Evolutionary conservation across 2,888 invertebrate species (phyloP), one percentile per base, ranked within the genome.

Genomic region (Rotaria macrura): DNA sequence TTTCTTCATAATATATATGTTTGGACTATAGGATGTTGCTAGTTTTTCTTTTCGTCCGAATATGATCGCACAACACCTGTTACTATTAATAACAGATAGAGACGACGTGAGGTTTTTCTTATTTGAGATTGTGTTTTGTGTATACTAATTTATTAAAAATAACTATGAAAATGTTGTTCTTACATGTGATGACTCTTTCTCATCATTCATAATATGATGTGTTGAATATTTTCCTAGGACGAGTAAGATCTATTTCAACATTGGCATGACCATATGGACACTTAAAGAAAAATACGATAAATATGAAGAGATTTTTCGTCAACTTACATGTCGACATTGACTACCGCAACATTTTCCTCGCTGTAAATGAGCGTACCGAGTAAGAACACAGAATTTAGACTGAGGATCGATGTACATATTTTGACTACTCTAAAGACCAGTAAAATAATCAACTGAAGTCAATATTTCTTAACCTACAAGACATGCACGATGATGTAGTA

Each of bases 321-420:
- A 17, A 88, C 88, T 85, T 87, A 89, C 89, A 88, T 89, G 89
- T 87, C 89, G 86, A 87, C 89, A 89, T 29, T 88, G 88, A 87
- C 87, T 89, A 12, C 89, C 89, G 87, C 89, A 89, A 84, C 89
- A 89, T 14, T 88, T 87, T 12, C 89, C 89, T 34, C 89, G 86
- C 34, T 88, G 55, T 85, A 89, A 65, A 87, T 89, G 89, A 43
- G 88, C 88, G 29, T 87, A 84, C 84, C 89, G 87, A 2, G 89
- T 88, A 87, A 89, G 88, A 9, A 89, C 89, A n/a, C 87, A 85
- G 72, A 88, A 88, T 2, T 88, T 89, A 14, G 88, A 88, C 3
- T 20, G 14, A 25, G 88, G 88, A 84, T 89, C 89, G 38, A 57
- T 87, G 85, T 89, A 89, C 29, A 87, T 87, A 29, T 86, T 54